Conservation (phyloP, 2,888 invertebrate genomes). For the Nomada hirtipes region DNA sequence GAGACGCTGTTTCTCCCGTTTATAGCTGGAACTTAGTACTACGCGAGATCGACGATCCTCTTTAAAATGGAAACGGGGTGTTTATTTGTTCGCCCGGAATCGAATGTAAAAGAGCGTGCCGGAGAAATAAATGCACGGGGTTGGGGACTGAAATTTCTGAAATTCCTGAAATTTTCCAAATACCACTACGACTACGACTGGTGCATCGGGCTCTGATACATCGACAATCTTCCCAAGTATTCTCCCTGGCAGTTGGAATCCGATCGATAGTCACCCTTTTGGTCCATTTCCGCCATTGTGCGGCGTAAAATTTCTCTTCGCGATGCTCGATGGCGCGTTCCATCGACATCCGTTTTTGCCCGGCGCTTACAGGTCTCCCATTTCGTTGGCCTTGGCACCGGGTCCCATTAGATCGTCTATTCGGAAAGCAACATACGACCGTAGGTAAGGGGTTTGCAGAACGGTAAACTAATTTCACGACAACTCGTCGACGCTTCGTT, state of each 20-base stretch:
- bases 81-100: slow-evolving; percentile 1
- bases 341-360: slow-evolving; percentile 12
- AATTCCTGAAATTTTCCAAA: slow-evolving; percentile 22
- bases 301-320: slow-evolving; percentile 18
- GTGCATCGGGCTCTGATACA: slow-evolving; percentile 21
- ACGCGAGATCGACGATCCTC: slow-evolving; percentile 2
- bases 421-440: slow-evolving; percentile 13
- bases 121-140: neutral
- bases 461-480: slow-evolving; percentile 44
- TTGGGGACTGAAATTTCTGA: neutral
- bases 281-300: slow-evolving; percentile 11
- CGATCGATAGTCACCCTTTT: slow-evolving; percentile 20
- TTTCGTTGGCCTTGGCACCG: slow-evolving; percentile 1
- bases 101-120: neutral
- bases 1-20: slow-evolving; percentile 3
- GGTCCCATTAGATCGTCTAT: slow-evolving; percentile 5
- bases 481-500: slow-evolving; percentile 30
- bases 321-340: slow-evolving; percentile 10
- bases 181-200: slow-evolving; percentile 1
- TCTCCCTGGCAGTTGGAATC: slow-evolving; percentile 4
- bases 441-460: neutral
- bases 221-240: slow-evolving; percentile 31
- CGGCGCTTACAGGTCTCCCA: slow-evolving; percentile 10
- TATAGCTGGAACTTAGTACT: neutral
- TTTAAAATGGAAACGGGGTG: neutral